Conservation (phyloP, 92 coral and sea anemone genomes). For the Siderastrea siderea region DNA sequence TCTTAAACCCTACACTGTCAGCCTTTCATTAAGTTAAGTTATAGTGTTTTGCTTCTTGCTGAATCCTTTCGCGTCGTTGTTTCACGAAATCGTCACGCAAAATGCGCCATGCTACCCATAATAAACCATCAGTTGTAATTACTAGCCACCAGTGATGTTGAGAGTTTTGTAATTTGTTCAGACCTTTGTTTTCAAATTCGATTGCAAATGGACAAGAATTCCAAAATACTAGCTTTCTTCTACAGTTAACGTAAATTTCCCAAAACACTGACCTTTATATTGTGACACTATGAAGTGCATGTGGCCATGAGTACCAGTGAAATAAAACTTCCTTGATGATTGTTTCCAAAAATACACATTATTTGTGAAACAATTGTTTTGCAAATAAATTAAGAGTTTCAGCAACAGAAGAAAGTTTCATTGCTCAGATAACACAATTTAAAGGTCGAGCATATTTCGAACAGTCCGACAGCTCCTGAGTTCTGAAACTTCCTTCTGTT, state of each 20-base stretch:
- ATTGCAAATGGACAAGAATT: too few relatives aligned
- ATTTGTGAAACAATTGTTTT: not conserved
- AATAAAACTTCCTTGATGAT: not conserved
- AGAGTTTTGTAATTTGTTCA: not conserved
- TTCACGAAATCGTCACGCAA: not conserved
- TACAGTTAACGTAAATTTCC: too few relatives aligned
- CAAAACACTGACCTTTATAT: too few relatives aligned
- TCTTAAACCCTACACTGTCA: not conserved
- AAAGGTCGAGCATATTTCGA: too few relatives aligned
- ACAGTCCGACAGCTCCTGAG: not conserved
- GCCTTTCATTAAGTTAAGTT: not conserved
- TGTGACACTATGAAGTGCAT: too few relatives aligned
- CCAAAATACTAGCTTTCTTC: too few relatives aligned
- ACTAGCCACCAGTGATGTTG: slow-evolving; percentile 14
- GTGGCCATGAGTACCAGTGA: too few relatives aligned
- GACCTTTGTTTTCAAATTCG: not conserved
- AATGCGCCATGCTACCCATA: slow-evolving; percentile 19
- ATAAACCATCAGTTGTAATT: slow-evolving; percentile 7
- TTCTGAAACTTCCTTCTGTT: not conserved
- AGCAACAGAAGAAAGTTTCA: not conserved
- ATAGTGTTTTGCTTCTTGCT: not conserved
- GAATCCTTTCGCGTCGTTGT: too few relatives aligned
- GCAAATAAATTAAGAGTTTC: slow-evolving; percentile 10
- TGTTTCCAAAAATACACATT: not conserved
- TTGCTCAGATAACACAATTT: too few relatives aligned